Evolutionary conservation across 2,113 vertebrate genomes (phyloP).

Genomic region (Psophia crepitans): DNA sequence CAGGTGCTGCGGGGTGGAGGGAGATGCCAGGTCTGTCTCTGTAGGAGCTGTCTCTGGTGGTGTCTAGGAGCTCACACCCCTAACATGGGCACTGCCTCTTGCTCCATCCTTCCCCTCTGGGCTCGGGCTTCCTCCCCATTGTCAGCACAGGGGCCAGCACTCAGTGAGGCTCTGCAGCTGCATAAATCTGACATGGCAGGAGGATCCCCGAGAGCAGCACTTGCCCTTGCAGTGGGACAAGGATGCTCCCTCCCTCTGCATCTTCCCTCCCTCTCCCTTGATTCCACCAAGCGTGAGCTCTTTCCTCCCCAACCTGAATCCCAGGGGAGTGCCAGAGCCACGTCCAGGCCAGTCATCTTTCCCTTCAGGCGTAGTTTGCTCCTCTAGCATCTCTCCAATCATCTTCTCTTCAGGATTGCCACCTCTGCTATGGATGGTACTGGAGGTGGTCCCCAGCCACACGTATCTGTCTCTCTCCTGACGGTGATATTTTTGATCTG

Average conservation of each 20-base stretch:
- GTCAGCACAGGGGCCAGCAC: neutral
- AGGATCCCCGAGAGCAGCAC: neutral
- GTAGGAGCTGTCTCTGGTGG: neutral
- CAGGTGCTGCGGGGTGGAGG: accelerated
- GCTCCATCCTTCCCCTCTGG: neutral
- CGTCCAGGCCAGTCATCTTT: accelerated
- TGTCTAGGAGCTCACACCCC: neutral
- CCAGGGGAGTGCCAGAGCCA: neutral
- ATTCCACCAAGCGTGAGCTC: neutral
- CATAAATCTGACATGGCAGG: neutral
- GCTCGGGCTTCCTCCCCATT: neutral
- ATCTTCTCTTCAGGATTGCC: neutral
- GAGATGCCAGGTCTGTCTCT: neutral
- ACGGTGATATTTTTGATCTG: neutral
- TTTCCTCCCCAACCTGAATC: neutral
- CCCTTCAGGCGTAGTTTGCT: neutral
- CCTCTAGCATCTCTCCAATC: neutral
- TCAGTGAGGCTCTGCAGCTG: neutral
- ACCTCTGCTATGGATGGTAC: neutral
- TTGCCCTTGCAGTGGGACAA: neutral
- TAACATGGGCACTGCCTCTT: neutral
- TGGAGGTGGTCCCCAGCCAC: neutral
- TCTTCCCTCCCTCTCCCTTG: neutral
- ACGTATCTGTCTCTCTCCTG: neutral
- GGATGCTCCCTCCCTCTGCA: neutral